These are phyloP conservation scores for Solenopsis fugax DNA, from an alignment of 1,140 invertebrate genomes.

Conservation along the genomic window DNA sequence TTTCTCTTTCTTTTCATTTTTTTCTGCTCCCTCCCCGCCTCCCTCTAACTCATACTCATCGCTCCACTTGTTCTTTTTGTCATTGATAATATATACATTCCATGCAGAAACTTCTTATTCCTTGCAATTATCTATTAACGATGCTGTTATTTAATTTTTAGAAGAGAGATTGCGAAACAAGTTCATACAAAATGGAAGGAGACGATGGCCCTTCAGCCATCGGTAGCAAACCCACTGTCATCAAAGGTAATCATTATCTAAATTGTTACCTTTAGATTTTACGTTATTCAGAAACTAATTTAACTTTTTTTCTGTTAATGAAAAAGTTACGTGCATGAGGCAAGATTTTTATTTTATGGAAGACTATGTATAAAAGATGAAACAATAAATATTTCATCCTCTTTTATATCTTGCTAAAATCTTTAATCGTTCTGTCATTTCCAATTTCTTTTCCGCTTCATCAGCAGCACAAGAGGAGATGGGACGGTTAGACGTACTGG, in stretches of 20 bases:
- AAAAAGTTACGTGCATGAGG: neutral
- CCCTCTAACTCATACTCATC: neutral
- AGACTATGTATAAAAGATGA: neutral
- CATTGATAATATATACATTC: neutral
- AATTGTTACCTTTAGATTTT: neutral
- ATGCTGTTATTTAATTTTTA: constrained; percentile 45
- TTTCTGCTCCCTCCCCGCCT: neutral
- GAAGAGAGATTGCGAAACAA: constrained; percentile 41
- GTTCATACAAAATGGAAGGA: constrained; percentile 82
- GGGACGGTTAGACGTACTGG: constrained; percentile 91
- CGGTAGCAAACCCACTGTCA: constrained; percentile 89
- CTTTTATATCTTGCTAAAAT: neutral
- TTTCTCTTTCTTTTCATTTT: neutral
- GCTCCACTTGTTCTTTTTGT: too few relatives aligned
- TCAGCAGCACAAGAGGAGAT: constrained; percentile 92
- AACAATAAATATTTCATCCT: neutral
- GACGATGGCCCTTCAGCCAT: constrained; percentile 89
- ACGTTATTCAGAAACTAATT: neutral
- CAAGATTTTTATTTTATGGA: neutral
- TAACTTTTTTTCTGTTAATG: neutral
- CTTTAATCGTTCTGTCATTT: neutral
- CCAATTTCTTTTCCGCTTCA: constrained; percentile 73
- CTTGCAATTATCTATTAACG: neutral
- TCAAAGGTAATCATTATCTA: constrained; percentile 87
- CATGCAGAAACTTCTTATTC: too few relatives aligned